Percentiles rank a stretch among this genome's conserved stretches.
phyloP scores from a whole-genome alignment of 1,140 invertebrate species.

The Probaryconus sp. region DNA sequence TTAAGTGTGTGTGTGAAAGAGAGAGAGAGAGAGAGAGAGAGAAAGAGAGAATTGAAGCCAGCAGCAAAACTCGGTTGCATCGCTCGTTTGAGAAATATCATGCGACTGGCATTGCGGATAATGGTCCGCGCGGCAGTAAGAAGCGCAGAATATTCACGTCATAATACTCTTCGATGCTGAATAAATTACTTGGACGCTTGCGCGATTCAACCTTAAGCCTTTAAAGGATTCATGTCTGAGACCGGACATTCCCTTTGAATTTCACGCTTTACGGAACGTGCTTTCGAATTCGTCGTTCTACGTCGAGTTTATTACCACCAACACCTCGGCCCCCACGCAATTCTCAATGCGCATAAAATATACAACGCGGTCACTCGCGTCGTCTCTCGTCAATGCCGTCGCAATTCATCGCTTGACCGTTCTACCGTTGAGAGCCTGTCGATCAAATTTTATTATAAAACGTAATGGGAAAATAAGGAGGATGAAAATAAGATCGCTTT shows the following conservation, averaged over 20 bases:
- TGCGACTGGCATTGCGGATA: constrained; percentile 13
- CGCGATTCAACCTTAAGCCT: constrained; percentile 53
- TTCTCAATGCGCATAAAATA: constrained; percentile 57
- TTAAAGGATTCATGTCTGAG: constrained; percentile 69
- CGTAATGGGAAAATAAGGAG: too few species aligned
- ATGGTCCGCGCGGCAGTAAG: constrained; percentile 22
- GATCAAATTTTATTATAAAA: too few species aligned
- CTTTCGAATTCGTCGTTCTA: constrained; percentile 57
- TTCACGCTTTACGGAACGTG: constrained; percentile 67
- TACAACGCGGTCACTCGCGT: constrained; percentile 53
- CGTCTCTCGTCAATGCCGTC: constrained; percentile 42
- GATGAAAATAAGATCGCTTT: too few species aligned
- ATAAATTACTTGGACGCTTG: constrained; percentile 66
- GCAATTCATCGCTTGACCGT: constrained; percentile 27
- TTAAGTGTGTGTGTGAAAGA: too few species aligned
- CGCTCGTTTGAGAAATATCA: constrained; percentile 17
- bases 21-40: too few species aligned
- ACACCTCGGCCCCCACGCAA: constrained; percentile 43
- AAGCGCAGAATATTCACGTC: constrained; percentile 54
- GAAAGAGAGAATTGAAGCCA: too few species aligned
- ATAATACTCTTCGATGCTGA: constrained; percentile 61
- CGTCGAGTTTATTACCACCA: constrained; percentile 53
- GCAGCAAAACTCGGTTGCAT: too few species aligned
- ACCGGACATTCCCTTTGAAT: constrained; percentile 74
- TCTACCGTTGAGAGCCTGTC: too few species aligned